Conservation (phyloP, 2,797 vertebrate species). For the Danio choprae region DNA sequence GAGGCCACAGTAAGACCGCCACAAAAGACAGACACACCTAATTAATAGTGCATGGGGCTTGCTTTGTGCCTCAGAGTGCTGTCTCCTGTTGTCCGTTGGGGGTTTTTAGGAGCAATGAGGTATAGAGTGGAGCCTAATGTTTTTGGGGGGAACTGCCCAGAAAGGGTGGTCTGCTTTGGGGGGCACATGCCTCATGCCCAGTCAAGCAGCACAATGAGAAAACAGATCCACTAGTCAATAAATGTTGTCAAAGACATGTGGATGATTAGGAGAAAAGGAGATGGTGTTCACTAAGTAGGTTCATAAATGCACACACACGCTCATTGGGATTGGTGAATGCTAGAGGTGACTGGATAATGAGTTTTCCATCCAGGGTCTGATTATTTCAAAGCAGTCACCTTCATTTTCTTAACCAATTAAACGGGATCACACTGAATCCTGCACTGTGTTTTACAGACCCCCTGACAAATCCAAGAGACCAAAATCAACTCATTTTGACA, state of each 20-base stretch:
- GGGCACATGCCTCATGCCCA: conserved; percentile 63
- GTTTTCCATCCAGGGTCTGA: not conserved
- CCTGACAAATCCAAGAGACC: not conserved
- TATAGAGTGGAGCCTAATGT: conserved; percentile 32
- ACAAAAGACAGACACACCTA: conserved; percentile 61
- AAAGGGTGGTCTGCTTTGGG: conserved; percentile 58
- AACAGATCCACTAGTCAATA: conserved; percentile 48
- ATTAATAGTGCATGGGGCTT: conserved; percentile 58
- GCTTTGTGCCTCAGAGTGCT: conserved; percentile 49
- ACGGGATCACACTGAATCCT: not conserved
- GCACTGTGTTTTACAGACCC: not conserved
- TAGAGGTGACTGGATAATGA: conserved; percentile 22
- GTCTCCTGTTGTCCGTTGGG: conserved; percentile 45
- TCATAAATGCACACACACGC: conserved; percentile 18
- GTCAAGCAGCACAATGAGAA: conserved; percentile 63
- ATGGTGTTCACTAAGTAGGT: not conserved
- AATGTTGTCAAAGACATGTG: conserved; percentile 22
- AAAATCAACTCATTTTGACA: conserved; percentile 21
- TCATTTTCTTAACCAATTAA: conserved; percentile 10
- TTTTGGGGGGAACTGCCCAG: conserved; percentile 52
- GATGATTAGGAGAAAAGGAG: conserved; percentile 16
- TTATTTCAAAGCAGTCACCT: not conserved
- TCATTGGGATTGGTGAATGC: conserved; percentile 6
- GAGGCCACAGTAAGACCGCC: conserved; percentile 30
- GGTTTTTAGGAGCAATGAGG: conserved; percentile 39